Evolutionary conservation across 2,888 invertebrate genomes (phyloP), one percentile per base, ranked within the genome.

Genomic region (Lycocerus yunnanus): DNA sequence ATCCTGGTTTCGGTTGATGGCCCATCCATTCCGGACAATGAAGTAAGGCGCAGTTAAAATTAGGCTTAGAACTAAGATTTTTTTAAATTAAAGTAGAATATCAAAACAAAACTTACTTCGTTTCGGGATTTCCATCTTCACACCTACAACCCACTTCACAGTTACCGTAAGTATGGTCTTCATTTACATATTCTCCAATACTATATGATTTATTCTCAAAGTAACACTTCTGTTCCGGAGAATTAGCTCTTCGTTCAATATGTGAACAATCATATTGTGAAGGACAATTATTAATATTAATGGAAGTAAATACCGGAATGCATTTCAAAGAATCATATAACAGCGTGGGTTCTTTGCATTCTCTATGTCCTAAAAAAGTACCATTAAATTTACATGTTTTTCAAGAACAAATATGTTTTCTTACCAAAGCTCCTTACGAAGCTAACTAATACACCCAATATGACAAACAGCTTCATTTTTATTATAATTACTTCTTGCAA

Each of bases 11-110:
- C 8, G 61, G n/a, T 1, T 18, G 8, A 18, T n/a, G 9, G 8
- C 13, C 20, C n/a, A 63, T 18, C 60, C 15, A 71, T 77, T 74
- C 76, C 72, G 78, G 75, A 68, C 79, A 80, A 18, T 82, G 81
- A 18, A 82, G 71, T 11, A 80, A 67, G 8, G 82, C 82, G 66
- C 82, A 80, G 0, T 27, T 61, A 66, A 83, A 81, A 11, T 63
- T 61, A 16, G 70, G 10, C 8, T 59, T 73, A 27, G 24, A 69
- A 58, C 60, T 68, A 8, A 16, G 15, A 13, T n/a, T 59, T 8
- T 15, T 21, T 6, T n/a, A n/a, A 15, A 15, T 21, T 11, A 6
- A 20, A 27, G 3, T 24, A 24, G 11, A 10, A 43, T 13, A 24
- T 59, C 4, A 11, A 14, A 60, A 20, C 1, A 20, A 15, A 21